Base-by-base conservation (phyloP, 2,888 invertebrate species). In the Polylopha cassiicola region DNA sequence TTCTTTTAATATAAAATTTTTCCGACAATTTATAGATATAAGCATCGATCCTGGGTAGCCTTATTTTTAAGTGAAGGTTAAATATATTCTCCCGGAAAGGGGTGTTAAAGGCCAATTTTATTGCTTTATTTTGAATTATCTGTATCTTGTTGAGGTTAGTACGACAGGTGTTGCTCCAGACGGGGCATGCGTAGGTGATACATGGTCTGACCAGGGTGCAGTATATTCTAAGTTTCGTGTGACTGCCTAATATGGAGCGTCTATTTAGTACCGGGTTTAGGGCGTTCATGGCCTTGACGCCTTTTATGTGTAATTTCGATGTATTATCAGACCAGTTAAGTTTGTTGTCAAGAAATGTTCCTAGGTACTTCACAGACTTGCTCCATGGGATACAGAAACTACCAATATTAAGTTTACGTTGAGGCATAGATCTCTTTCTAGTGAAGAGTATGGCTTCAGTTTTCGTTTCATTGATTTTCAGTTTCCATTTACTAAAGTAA, bases 381-480 rank as follows among this genome's bases (percentile, higher is more conserved):
- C 39, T 39, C 32, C 39, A 39, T n/a, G n/a, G 1, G 26, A 10
- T 27, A 4, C 2, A 3, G n/a, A 15, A 16, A 7, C 27, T 16
- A 4, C 1, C 15, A 2, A 27, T 27, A n/a, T 27, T 27, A 15
- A 27, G 15, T 6, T 11, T 2, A n/a, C 27, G 6, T 3, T 4
- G 3, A 3, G 33, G 33, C 7, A n/a, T n/a, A n/a, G n/a, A 11
- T 3, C 13, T 23, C 14, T 1, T 24, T 15, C n/a, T 29, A 9
- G 37, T 15, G n/a, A 32, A 37, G 3, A 36, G n/a, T 3, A 42
- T 39, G 3, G 32, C 39, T 32, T 39, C 39, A 3, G 32, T 39
- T 32, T 39, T 39, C 2, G 26, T 15, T 11, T 20, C 24, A 17
- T 44, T 39, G n/a, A 44, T n/a, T 18, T 44, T 44, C 1, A 44